Evolutionary conservation across 1,140 invertebrate species (phyloP).

Genomic region (Drosophila paulistorum): DNA sequence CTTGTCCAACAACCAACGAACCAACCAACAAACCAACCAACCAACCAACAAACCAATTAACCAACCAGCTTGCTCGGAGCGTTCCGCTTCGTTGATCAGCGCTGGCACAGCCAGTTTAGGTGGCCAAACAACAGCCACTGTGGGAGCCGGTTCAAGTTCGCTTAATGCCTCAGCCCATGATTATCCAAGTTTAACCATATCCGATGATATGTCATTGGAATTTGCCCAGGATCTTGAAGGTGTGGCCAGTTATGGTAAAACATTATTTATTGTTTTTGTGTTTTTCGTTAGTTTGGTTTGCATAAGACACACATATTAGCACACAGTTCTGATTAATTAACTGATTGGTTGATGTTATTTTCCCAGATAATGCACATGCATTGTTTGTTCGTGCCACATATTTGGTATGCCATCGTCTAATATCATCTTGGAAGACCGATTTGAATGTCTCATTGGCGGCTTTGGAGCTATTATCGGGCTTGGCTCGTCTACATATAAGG

Average conservation of each 20-base stretch:
- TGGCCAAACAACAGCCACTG: slow-evolving; percentile 65
- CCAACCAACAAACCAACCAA: background rate
- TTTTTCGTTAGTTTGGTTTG: background rate
- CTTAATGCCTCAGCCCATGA: slow-evolving; percentile 66
- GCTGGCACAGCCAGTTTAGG: slow-evolving; percentile 74
- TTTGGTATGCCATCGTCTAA: slow-evolving; percentile 95
- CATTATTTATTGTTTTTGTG: slow-evolving; percentile 19
- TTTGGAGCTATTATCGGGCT: slow-evolving; percentile 93
- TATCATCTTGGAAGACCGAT: slow-evolving; percentile 98
- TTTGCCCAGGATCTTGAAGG: slow-evolving; percentile 75
- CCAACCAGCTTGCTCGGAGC: slow-evolving; percentile 76
- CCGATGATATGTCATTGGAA: slow-evolving; percentile 81
- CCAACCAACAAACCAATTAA: background rate
- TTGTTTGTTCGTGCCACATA: slow-evolving; percentile 96
- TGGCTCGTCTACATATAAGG: slow-evolving; percentile 93
- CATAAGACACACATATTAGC: background rate
- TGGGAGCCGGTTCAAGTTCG: slow-evolving; percentile 49
- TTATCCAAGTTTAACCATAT: slow-evolving; percentile 79
- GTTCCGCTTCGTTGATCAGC: slow-evolving; percentile 78
- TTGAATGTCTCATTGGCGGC: slow-evolving; percentile 97
- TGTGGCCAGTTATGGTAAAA: slow-evolving; percentile 77
- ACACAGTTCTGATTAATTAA: background rate
- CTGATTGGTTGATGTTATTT: slow-evolving; percentile 6
- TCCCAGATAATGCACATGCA: slow-evolving; percentile 84
- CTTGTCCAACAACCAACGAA: slow-evolving; percentile 14